phyloP scores from a whole-genome alignment of 2,797 vertebrate species.

The Poeciliopsis infans region DNA sequence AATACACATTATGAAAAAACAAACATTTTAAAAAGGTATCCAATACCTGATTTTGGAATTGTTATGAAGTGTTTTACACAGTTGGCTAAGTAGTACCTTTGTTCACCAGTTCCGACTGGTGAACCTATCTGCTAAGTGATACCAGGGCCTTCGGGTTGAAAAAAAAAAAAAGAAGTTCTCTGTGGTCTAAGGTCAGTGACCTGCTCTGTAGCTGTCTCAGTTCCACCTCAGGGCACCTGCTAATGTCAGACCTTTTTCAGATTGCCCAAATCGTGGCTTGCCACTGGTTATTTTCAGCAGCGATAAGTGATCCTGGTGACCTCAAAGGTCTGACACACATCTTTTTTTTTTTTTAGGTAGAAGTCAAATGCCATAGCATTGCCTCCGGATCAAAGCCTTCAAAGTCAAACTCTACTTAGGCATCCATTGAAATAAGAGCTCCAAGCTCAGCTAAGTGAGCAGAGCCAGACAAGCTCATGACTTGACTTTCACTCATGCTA shows the following conservation, averaged over 20 bases:
- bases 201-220: conserved; percentile 82
- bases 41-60: conserved; percentile 3
- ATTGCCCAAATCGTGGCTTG: conserved; percentile 77
- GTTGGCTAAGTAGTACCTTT: conserved; percentile 46
- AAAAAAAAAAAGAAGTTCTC: conserved; percentile 74
- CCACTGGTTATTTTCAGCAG: conserved; percentile 85
- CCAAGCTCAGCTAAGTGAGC: conserved; percentile 74
- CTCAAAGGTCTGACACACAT: conserved; percentile 80
- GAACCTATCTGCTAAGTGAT: conserved; percentile 74
- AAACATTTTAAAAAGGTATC: not conserved
- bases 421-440: conserved; percentile 84
- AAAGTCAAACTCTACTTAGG: conserved; percentile 85
- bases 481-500: conserved; percentile 70
- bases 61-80: conserved; percentile 32
- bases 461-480: conserved; percentile 69
- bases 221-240: conserved; percentile 85
- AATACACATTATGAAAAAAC: not conserved
- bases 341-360: conserved; percentile 76
- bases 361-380: conserved; percentile 85
- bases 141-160: conserved; percentile 75
- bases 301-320: conserved; percentile 84
- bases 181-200: conserved; percentile 83
- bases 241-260: conserved; percentile 77
- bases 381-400: conserved; percentile 84
- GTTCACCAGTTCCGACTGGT: conserved; percentile 57